Percentiles rank a stretch among this genome's conserved stretches.
Evolutionary conservation across 2,888 invertebrate genomes (phyloP).

Genomic region (Epistrophe grossulariae): DNA sequence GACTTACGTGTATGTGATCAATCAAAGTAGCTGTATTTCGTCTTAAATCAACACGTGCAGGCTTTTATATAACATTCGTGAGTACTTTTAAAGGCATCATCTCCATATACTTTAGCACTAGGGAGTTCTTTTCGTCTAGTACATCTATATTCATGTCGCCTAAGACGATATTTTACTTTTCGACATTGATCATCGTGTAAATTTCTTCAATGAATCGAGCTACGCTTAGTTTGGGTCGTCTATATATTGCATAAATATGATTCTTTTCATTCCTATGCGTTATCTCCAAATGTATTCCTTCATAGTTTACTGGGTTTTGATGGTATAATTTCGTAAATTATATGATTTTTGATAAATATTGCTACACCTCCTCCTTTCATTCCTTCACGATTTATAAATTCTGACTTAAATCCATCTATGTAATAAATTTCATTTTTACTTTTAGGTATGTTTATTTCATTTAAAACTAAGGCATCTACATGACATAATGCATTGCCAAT

Average conservation of each 20-base stretch:
- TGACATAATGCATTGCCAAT: slow-evolving; percentile 17
- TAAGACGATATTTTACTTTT: slow-evolving; percentile 35
- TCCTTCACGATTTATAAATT: slow-evolving; percentile 37
- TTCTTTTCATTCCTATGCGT: slow-evolving; percentile 11
- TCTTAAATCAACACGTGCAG: slow-evolving; percentile 5
- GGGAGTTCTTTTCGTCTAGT: slow-evolving; percentile 1
- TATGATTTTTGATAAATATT: slow-evolving; percentile 42
- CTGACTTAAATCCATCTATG: slow-evolving; percentile 23
- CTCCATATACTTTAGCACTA: slow-evolving; percentile 30
- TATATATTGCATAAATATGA: slow-evolving; percentile 45
- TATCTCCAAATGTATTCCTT: slow-evolving; percentile 43
- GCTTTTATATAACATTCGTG: slow-evolving; percentile 13
- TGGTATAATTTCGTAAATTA: slow-evolving; percentile 35
- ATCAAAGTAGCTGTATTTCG: slow-evolving; percentile 1
- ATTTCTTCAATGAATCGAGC: slow-evolving; percentile 38
- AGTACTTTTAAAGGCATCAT: neutral
- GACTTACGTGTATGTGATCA: no score
- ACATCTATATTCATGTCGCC: slow-evolving; percentile 34
- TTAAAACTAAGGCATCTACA: slow-evolving; percentile 19
- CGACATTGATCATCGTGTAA: neutral
- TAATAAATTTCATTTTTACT: slow-evolving; percentile 7
- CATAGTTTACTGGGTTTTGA: slow-evolving; percentile 26
- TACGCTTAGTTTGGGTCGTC: slow-evolving; percentile 2
- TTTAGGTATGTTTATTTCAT: slow-evolving; percentile 27
- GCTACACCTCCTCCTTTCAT: slow-evolving; percentile 37